These are phyloP conservation scores for Batillaria attramentaria DNA, from an alignment of 1,140 invertebrate species.

Conservation along the genomic window DNA sequence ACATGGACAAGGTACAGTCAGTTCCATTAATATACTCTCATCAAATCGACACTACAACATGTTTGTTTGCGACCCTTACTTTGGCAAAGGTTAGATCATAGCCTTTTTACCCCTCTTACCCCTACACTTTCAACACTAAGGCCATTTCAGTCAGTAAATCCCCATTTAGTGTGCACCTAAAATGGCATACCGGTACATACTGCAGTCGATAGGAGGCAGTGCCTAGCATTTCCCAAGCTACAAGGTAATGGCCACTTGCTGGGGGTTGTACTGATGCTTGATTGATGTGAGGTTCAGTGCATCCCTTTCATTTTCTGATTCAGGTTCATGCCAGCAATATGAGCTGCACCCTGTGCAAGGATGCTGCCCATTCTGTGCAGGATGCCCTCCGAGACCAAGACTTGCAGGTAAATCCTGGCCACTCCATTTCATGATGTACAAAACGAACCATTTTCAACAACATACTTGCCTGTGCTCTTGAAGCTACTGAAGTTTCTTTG, in stretches of 20 bases:
- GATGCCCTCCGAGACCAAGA: neutral
- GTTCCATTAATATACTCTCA: neutral
- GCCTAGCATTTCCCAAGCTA: neutral
- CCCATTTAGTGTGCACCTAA: neutral
- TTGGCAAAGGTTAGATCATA: neutral
- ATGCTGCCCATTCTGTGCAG: neutral
- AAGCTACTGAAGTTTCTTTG: neutral
- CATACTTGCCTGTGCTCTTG: too few species aligned
- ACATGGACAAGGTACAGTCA: neutral
- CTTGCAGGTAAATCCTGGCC: constrained; percentile 10
- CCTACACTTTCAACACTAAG: neutral
- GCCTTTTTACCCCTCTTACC: neutral
- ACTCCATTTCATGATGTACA: too few species aligned
- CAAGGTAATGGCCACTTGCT: neutral
- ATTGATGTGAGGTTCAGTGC: neutral
- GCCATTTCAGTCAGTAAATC: neutral
- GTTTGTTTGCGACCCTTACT: neutral
- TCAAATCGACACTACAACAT: too few species aligned
- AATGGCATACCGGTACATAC: neutral
- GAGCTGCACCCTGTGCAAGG: constrained; percentile 2
- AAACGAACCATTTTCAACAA: too few species aligned
- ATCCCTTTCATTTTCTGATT: neutral
- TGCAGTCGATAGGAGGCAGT: neutral
- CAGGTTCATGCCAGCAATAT: neutral
- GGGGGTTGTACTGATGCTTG: neutral